Conservation (phyloP, 2,113 vertebrate genomes). For the Laticauda laticaudata region DNA sequence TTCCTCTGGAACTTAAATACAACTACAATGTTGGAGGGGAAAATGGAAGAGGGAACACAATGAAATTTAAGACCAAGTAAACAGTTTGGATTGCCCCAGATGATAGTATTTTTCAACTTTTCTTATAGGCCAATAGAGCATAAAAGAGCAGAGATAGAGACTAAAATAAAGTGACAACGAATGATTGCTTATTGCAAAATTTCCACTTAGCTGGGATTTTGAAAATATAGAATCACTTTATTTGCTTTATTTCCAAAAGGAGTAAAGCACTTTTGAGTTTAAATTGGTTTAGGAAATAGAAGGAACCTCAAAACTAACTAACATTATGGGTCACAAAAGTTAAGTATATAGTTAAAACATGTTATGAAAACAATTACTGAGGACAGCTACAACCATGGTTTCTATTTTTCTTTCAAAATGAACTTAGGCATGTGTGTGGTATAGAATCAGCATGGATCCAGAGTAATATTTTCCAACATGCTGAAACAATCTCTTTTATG, state of each 20-base stretch:
- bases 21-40: neutral
- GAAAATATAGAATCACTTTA: conserved; percentile 1
- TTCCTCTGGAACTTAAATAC: neutral
- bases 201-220: conserved; percentile 3
- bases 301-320: neutral
- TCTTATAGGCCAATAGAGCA: neutral
- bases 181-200: conserved; percentile 8
- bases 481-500: neutral
- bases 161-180: neutral
- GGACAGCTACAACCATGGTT: neutral
- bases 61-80: neutral
- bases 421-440: neutral
- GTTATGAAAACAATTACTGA: conserved; percentile 24
- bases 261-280: neutral
- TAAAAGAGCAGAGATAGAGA: neutral
- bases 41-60: neutral
- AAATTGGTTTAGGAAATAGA: neutral
- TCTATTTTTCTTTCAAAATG: neutral
- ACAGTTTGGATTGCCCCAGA: neutral
- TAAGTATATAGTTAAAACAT: conserved; percentile 2
- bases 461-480: conserved; percentile 17
- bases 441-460: neutral
- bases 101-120: neutral
- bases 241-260: neutral
- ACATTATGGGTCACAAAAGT: neutral